phyloP scores from a whole-genome alignment of 2,113 vertebrate genomes.

The Dipodomys spectabilis region DNA sequence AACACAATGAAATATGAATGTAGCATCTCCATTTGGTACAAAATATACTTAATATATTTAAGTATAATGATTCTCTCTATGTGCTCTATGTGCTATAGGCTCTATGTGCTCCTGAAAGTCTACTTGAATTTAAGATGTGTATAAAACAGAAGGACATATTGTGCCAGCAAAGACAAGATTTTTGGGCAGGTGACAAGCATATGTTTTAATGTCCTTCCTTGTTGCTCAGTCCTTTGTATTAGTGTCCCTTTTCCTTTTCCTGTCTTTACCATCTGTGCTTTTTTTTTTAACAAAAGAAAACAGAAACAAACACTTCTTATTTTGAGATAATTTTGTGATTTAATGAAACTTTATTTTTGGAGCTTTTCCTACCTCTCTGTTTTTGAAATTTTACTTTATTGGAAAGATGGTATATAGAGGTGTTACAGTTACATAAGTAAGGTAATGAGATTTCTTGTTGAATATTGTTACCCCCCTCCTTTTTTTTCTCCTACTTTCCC shows the following conservation, averaged over 20 bases:
- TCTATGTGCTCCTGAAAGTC: neutral
- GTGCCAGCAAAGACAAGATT: neutral
- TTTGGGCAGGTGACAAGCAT: neutral
- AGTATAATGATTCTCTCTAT: neutral
- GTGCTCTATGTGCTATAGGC: neutral
- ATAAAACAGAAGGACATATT: slow-evolving; percentile 12
- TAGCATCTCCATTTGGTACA: neutral
- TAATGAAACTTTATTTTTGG: neutral
- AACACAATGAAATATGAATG: slow-evolving; percentile 55
- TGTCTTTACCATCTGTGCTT: neutral
- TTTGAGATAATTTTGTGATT: neutral
- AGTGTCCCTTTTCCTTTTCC: neutral
- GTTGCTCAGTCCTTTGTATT: neutral
- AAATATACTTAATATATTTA: neutral
- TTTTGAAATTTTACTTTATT: too few species aligned
- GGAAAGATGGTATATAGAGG: neutral
- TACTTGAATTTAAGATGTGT: neutral
- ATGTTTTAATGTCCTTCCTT: neutral
- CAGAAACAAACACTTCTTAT: neutral
- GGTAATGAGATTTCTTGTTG: too few species aligned
- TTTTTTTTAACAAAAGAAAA: neutral
- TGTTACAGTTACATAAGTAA: too few species aligned
- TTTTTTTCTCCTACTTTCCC: too few species aligned
- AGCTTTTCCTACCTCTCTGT: neutral
- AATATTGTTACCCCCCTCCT: too few species aligned